Base-by-base conservation (phyloP, 1,140 invertebrate genomes). In the Drosophila kohkoa region DNA sequence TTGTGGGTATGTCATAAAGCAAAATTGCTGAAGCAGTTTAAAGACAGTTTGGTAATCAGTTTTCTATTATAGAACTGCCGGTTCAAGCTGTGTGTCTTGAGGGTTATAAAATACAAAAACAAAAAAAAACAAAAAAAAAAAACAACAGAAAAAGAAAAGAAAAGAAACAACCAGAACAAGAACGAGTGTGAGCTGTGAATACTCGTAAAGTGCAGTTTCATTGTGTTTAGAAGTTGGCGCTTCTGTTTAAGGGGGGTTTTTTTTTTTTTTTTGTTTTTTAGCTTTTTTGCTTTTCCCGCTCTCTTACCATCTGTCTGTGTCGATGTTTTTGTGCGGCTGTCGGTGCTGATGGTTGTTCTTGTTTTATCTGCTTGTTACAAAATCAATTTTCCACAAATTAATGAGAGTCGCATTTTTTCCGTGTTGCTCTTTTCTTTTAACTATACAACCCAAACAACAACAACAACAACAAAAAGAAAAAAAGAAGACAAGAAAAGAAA, bases 371-470 rank as follows among this genome's bases (percentile, higher is more conserved):
- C 74, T 80, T 78, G 71, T 80, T 75, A 70, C 70, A 70, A 78
- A 80, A 80, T 80, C 71, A 80, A 80, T 77, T 77, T 75, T 80
- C 78, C 78, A 80, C 75, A 80, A 80, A 75, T 75, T 78, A 80
- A 80, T 80, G 75, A 80, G 71, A 70, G 62, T 75, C 75, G 75
- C 78, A 80, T 70, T 77, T 78, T 80, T 75, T 58, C 43, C 66
- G 48, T 58, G 75, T 46, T 66, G 32, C 71, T 80, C 58, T 77
- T 77, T 68, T 64, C 32, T 64, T 63, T 15, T 3, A 51, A 6
- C 45, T 59, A 45, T 52, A 52, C 20, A 25, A 25, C 20, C 3
- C 20, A 25, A 25, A 25, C 20, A 25, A 25, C 20, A 25, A 25
- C 20, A 20, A 20, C 16, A 16, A 0, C 15, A 15, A 15, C 15